A percentile compares a stretch with the other conserved stretches of the same genome.
Evolutionary conservation across 1,140 invertebrate genomes (phyloP).

Genomic region (Zaprionus tsacasi): DNA sequence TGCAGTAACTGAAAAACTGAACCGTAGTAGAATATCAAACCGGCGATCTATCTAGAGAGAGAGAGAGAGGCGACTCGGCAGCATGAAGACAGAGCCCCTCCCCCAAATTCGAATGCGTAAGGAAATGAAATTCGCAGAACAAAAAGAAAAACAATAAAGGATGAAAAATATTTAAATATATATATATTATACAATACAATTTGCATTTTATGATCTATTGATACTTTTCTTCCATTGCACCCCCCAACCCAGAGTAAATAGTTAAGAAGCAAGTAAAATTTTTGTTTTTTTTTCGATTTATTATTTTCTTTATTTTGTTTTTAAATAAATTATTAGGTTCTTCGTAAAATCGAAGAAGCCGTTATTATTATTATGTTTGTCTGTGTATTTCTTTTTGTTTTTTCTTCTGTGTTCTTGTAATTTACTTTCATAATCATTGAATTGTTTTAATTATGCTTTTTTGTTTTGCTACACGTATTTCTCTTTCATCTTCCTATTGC

Average conservation of each 20-base stretch:
- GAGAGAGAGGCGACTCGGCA: neutral
- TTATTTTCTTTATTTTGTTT: constrained; percentile 75
- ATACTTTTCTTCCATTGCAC: neutral
- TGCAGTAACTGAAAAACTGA: constrained; percentile 37
- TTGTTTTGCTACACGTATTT: constrained; percentile 30
- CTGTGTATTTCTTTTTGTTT: constrained; percentile 30
- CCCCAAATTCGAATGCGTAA: constrained; percentile 58
- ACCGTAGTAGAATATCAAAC: constrained; percentile 36
- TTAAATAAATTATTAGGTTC: constrained; percentile 83
- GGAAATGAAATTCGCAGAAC: constrained; percentile 65
- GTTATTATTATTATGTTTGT: constrained; percentile 53
- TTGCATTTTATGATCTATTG: constrained; percentile 3
- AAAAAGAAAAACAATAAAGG: constrained; percentile 32
- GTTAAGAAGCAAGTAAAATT: constrained; percentile 7
- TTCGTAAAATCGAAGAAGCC: constrained; percentile 83
- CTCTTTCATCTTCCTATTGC: constrained; percentile 23
- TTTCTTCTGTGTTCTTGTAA: constrained; percentile 30
- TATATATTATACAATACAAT: constrained; percentile 28
- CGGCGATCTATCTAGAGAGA: constrained; percentile 7
- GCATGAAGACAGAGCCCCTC: constrained; percentile 10
- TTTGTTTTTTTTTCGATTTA: constrained; percentile 36
- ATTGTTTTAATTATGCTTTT: constrained; percentile 33
- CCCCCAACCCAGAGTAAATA: neutral
- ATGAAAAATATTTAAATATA: constrained; percentile 27
- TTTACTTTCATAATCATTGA: constrained; percentile 34